Evolutionary conservation across 2,113 vertebrate genomes (phyloP).

Genomic region (Sigmodon hispidus): DNA sequence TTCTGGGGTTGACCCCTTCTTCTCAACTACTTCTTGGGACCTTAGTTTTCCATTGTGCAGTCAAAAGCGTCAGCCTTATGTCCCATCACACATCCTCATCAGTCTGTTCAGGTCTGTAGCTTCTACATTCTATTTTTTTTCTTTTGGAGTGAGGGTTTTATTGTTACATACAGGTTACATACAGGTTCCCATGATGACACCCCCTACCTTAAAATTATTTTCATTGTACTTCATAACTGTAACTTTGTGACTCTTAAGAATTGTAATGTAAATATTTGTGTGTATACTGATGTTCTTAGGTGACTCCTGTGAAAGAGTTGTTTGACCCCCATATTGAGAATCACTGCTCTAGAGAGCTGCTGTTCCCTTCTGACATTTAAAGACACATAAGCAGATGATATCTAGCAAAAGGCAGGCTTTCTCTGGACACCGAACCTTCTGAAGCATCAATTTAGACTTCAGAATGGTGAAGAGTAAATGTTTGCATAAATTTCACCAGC

Average conservation of each 20-base stretch:
- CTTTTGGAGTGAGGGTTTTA: background rate
- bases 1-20: conserved; percentile 1
- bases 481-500: background rate
- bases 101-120: conserved; percentile 9
- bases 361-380: background rate
- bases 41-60: background rate
- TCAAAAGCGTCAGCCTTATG: background rate
- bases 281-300: background rate
- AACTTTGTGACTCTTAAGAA: background rate
- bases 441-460: background rate
- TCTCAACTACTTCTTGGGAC: background rate
- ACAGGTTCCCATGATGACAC: background rate
- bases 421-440: background rate
- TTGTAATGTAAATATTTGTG: background rate
- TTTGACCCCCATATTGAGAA: background rate
- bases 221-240: background rate
- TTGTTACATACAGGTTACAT: background rate
- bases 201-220: background rate
- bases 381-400: background rate
- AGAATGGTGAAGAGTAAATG: background rate
- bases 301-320: background rate
- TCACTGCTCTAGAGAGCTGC: background rate
- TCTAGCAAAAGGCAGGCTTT: background rate
- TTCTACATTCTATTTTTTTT: conserved; percentile 23
- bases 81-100: background rate